These are phyloP conservation scores for Gobionotothen gibberifrons DNA, from an alignment of 2,797 vertebrate genomes.

Conservation along the genomic window DNA sequence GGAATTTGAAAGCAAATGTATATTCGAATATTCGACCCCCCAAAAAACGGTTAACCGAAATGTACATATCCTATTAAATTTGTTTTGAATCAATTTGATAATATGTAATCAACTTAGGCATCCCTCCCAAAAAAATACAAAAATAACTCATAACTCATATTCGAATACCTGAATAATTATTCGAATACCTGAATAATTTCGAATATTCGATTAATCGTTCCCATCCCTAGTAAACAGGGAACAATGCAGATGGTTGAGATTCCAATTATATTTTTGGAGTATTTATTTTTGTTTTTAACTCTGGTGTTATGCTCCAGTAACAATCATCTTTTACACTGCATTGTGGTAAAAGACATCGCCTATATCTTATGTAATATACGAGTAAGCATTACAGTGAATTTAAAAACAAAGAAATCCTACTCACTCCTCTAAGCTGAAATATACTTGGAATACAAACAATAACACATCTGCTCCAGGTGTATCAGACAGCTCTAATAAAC, in stretches of 20 bases:
- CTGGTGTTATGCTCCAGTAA: background rate
- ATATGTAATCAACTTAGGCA: no score
- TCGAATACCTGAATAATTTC: no score
- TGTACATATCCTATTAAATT: no score
- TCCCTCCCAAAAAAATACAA: no score
- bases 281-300: background rate
- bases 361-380: background rate
- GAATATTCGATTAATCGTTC: no score
- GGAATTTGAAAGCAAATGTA: no score
- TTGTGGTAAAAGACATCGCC: background rate
- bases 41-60: no score
- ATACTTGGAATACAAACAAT: background rate
- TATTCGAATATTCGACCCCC: no score
- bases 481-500: background rate
- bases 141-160: no score
- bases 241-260: background rate
- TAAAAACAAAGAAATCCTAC: background rate
- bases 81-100: no score
- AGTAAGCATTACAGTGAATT: no score
- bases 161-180: no score
- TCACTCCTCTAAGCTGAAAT: background rate
- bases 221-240: background rate
- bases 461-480: constrained; percentile 6
- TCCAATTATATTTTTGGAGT: background rate
- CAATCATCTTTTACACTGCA: background rate